Evolutionary conservation across 2,113 vertebrate species (phyloP), one percentile per base, ranked within the genome.

Genomic region (human): DNA sequence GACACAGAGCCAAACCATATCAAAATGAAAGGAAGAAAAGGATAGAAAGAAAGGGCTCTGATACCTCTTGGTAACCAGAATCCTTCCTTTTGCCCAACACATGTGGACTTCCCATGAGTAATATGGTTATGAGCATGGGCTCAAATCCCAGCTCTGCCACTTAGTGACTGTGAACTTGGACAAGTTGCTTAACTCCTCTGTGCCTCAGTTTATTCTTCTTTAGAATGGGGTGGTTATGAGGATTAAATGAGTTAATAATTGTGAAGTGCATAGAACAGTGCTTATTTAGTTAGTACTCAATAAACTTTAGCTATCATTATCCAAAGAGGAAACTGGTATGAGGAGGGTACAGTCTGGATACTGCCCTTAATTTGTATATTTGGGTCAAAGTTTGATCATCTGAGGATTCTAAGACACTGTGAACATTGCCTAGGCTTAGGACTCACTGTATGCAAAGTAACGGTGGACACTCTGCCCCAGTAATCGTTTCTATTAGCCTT

Each of bases 401-500:
- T 96, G 38, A 30, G 13, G 48, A 45, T 84, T 92, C 32, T 59
- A 78, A 91, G 57, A 84, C 76, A n/a, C 40, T 66, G 7, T 70
- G 6, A 85, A 13, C 50, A 82, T 93, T 92, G 73, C 52, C 52
- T 90, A 70, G 40, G 12, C 64, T 90, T 50, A 93, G 64, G 59
- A 92, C 84, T 45, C 52, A 91, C 55, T 75, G 23, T 80, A 43
- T 72, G 45, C 38, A 92, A 92, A 84, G 38, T 45, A 94, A 91
- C 14, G 27, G 3, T 82, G 40, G 23, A 16, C 40, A 75, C 55
- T 96, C 85, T 93, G 55, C 45, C 23, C 61, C 30, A 91, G 14
- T 57, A 89, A 57, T 93, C 59, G 85, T 95, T 93, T 90, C 93
- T 23, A 48, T 96, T 92, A 90, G 32, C 48, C 43, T 83, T 83